Evolutionary conservation across 2,888 invertebrate species (phyloP), one percentile per base, ranked within the genome.

Genomic region (Calameuta idolon): DNA sequence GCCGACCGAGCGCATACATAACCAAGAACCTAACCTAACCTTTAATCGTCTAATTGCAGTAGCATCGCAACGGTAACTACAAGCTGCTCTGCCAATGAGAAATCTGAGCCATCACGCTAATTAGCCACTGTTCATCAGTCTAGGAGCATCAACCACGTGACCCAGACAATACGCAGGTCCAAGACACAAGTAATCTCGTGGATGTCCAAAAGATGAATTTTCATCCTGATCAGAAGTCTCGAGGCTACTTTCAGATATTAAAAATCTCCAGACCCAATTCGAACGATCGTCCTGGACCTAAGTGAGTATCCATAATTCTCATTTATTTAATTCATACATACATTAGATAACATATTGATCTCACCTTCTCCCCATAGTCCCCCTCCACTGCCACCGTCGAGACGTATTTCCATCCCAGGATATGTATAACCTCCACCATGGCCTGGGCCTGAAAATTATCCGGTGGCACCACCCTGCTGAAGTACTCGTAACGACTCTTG

Each of bases 361-460:
- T 93, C 85, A 94, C 95, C 91, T 94, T 94, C 89, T 95, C 95
- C 3, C 96, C 96, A 86, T 96, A 96, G 85, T 95, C 95, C 23
- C 96, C 96, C 85, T 95, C 95, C 69, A 95, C 95, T 34, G 95
- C 95, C 11, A 96, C 94, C 0, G 96, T 96, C 31, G 95, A 95
- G 4, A 96, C 95, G 88, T 95, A 96, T 84, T 93, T 95, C 96
- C 96, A 96, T 69, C 94, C 94, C n/a, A 95, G 92, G 79, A 93
- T 92, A 79, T 93, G 93, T 74, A 95, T 93, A 85, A 95, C 94
- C 89, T 95, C 94, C 34, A 95, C 94, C 92, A 95, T 94, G 0
- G 95, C 89, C 82, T 94, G 94, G 0, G 95, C 95, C 88, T 95
- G 95, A 84, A 95, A 94, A 88, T 94, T 95, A 89, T 95, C 95